Evolutionary conservation across 1,140 invertebrate species (phyloP), one percentile per base, ranked within the genome.

Genomic region (Camponotus floridanus): DNA sequence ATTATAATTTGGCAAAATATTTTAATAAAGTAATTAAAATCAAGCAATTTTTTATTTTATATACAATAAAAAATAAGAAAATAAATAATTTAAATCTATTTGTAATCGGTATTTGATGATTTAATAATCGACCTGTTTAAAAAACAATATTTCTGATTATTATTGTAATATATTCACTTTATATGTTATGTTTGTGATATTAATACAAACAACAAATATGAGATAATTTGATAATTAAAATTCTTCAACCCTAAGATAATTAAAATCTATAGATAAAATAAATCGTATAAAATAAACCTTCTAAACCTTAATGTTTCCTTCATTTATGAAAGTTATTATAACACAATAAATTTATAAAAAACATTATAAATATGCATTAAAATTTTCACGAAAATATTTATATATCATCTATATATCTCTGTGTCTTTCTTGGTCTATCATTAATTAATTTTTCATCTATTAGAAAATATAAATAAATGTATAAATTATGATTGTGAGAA

Each of bases 401-500:
- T 13, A n/a, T 18, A 36, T 18, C 26, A 26, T 26, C 26, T 26
- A 26, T 26, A 26, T 26, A 26, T 26, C 26, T 26, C 26, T 26
- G 26, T 26, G 26, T 26, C 26, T 57, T 57, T 26, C 3, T n/a
- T n/a, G 1, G 21, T 6, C 39, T 39, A 26, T 59, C 11, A 15
- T 59, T 76, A 39, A 59, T n/a, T n/a, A 57, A 31, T 48, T 33
- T 48, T 48, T 26, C 26, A 64, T 45, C 42, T n/a, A 15, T 31
- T 76, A 7, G 42, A 76, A 76, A 76, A 45, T 62, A 42, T n/a
- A 15, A 76, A 45, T 62, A 42, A 13, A 15, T 48, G 3, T 48
- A 3, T 15, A 48, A 48, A 48, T 45, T 13, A 45, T n/a, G 18
- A 51, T 79, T 26, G 13, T 5, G 1, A 2, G 9, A 51, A 4